A percentile compares a stretch with the other conserved stretches of the same genome.
Conservation (phyloP, 92 coral and sea anemone genomes). For the Parazoanthus swiftii region DNA sequence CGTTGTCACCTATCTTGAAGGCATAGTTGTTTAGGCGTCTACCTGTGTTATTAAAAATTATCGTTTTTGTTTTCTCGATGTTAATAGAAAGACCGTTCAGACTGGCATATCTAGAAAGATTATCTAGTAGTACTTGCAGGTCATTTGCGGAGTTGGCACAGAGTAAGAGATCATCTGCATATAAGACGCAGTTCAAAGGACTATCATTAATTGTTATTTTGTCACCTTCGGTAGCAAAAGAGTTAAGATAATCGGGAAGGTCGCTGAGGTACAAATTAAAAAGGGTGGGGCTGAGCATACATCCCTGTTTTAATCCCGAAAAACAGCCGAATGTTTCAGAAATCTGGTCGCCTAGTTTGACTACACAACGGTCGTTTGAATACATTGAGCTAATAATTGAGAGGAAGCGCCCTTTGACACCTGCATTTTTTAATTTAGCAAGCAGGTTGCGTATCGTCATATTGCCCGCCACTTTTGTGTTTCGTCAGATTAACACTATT, state of each 20-base stretch:
- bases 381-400: background rate
- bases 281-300: slow-evolving; percentile 43
- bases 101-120: background rate
- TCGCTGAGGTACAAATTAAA: slow-evolving; percentile 42
- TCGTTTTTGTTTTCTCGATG: slow-evolving; percentile 1
- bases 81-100: slow-evolving; percentile 6
- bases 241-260: slow-evolving; percentile 14
- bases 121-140: slow-evolving; percentile 9
- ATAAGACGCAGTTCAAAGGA: slow-evolving; percentile 16
- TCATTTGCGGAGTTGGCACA: background rate
- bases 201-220: background rate
- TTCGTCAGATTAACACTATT: no score
- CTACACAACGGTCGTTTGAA: slow-evolving; percentile 10
- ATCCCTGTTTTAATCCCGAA: slow-evolving; percentile 49
- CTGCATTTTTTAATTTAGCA: background rate
- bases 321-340: slow-evolving; percentile 31
- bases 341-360: slow-evolving; percentile 18
- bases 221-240: background rate
- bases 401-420: background rate
- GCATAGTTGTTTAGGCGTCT: no score
- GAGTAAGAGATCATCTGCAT: slow-evolving; percentile 28
- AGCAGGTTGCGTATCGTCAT: no score
- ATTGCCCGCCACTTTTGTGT: no score
- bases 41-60: background rate
- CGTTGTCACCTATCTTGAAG: no score